phyloP scores from a whole-genome alignment of 2,888 invertebrate species.

The Lasioglossum figueresi region DNA sequence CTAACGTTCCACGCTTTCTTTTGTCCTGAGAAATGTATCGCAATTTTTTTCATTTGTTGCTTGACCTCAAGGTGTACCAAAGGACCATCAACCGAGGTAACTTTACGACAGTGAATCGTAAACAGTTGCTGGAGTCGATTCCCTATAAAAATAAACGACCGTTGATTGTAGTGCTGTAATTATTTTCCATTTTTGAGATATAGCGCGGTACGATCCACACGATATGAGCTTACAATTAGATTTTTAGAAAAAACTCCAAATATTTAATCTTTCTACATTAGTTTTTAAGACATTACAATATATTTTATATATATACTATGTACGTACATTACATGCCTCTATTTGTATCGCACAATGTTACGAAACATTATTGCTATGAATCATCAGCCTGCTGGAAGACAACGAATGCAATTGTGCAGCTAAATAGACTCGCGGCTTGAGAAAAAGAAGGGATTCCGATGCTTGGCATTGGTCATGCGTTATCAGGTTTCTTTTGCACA shows the following conservation, averaged over 20 bases:
- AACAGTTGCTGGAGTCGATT: neutral
- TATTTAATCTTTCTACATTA: neutral
- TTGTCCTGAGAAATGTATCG: constrained; percentile 9
- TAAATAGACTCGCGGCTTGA: neutral
- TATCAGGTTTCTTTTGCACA: neutral
- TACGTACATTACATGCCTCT: neutral
- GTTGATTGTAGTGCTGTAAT: neutral
- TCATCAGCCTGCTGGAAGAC: constrained; percentile 8
- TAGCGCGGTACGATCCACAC: too few species aligned
- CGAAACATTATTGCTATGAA: neutral
- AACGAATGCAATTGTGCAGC: neutral
- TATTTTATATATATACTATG: neutral
- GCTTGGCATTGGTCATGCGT: neutral
- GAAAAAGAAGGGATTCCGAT: neutral
- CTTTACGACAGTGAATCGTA: neutral
- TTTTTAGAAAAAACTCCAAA: neutral
- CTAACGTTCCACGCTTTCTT: constrained; percentile 28
- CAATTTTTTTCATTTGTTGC: neutral
- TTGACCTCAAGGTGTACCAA: neutral
- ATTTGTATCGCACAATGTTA: neutral
- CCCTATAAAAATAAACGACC: neutral
- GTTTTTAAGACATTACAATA: neutral
- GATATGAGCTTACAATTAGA: neutral
- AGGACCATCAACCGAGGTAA: neutral
- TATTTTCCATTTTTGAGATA: neutral